Base-by-base conservation (phyloP, 2,888 invertebrate genomes). In the Coelogynopora nodosa region DNA sequence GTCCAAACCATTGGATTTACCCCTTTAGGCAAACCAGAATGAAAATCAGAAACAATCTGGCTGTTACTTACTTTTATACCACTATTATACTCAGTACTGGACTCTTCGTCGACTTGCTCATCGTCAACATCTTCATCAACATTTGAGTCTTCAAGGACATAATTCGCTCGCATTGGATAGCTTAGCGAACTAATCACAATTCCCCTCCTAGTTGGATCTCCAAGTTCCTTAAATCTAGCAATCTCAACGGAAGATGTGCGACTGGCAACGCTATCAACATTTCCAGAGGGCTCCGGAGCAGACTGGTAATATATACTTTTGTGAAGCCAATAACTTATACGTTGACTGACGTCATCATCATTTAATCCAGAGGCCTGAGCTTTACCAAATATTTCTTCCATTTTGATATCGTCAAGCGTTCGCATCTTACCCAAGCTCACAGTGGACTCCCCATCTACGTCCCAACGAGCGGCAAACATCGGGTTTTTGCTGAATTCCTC, bases 251-350 rank as follows among this genome's bases (percentile, higher is more conserved):
- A 5, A 13, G 74, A 74, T 23, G 23, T 26, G 2, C 74, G 74
- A 23, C 74, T 74, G 5, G 2, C 23, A 23, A 13, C 23, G 23
- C 10, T 13, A 23, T 74, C 74, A 2, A 26, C 2, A 5, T 74
- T 26, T 5, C 2, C 5, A 13, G 74, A 2, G 5, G 74, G 74
- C 23, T 74, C 23, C 27, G 74, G 74, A 13, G 74, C 18, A 13
- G 82, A 82, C 74, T 85, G 85, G 10, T 81, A 85, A 84, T 80
- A 85, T 26, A 85, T 85, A 29, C 67, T 85, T 26, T 85, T 85
- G 28, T 85, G 67, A 30, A 85, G 74, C 85, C 85, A 85, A 30
- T 49, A 80, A 67, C 81, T 67, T n/a, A 85, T 80, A n/a, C 85
- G 85, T 28, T 85, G 67, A 82, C 67, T 80, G n/a, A 85, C 84